Percentiles rank a stretch among this genome's conserved stretches.
Evolutionary conservation across 2,113 vertebrate species (phyloP).

Genomic region (Sander lucioperca): DNA sequence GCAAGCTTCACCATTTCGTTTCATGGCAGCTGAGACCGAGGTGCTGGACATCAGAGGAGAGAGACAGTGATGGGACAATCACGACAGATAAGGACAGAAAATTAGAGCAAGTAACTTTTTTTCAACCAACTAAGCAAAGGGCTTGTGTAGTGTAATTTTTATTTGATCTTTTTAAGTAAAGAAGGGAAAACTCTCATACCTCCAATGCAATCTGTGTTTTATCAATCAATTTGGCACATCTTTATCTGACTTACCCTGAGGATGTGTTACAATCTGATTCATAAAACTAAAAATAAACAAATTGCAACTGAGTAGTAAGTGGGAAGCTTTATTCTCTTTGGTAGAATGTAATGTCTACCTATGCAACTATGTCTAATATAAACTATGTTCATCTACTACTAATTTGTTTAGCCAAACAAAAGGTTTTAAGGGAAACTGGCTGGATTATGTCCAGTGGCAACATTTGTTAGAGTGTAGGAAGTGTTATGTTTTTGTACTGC

Average conservation of each 20-base stretch:
- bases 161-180: neutral
- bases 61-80: conserved; percentile 1
- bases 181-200: neutral
- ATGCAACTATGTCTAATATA: neutral
- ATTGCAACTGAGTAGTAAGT: neutral
- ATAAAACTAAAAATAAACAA: conserved; percentile 11
- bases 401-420: neutral
- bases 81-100: neutral
- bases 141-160: neutral
- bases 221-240: conserved; percentile 4
- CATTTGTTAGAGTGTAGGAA: neutral
- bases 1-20: conserved; percentile 28
- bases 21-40: conserved; percentile 14
- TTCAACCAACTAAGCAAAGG: neutral
- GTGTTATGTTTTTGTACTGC: neutral
- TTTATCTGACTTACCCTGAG: conserved; percentile 9
- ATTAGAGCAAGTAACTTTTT: neutral
- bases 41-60: conserved; percentile 43
- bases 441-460: neutral
- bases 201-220: neutral
- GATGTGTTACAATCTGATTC: conserved; percentile 9
- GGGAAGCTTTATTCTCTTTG: neutral
- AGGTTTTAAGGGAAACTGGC: neutral
- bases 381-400: neutral
- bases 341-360: neutral